phyloP scores from a whole-genome alignment of 2,113 vertebrate genomes.

The Probosciger aterrimus region DNA sequence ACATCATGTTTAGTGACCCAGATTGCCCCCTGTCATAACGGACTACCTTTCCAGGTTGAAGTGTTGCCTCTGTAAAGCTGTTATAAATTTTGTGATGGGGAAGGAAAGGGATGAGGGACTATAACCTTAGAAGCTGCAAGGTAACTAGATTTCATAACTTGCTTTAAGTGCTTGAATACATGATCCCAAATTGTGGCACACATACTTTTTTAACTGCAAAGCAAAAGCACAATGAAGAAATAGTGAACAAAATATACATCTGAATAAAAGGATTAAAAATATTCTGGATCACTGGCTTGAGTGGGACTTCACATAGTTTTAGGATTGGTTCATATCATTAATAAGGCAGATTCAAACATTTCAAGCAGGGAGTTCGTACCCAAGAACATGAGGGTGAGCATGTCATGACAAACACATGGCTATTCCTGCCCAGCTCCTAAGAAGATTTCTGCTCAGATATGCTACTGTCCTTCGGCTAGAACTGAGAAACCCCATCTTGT shows the following conservation, averaged over 20 bases:
- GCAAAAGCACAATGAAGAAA: neutral
- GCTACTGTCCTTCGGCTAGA: neutral
- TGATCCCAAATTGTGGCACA: neutral
- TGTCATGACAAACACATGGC: neutral
- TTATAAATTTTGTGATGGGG: neutral
- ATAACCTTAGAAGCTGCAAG: neutral
- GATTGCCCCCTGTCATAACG: neutral
- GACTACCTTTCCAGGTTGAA: neutral
- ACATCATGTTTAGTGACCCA: neutral
- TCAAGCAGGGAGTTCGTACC: neutral
- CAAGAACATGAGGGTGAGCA: neutral
- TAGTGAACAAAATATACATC: neutral
- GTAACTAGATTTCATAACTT: neutral
- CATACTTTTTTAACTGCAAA: neutral
- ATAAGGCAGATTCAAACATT: neutral
- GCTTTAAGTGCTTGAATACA: neutral
- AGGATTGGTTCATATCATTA: neutral
- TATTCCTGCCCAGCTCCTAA: neutral
- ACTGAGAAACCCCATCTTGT: neutral
- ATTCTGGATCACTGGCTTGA: neutral
- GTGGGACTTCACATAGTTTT: neutral
- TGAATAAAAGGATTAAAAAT: neutral
- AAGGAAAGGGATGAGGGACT: neutral
- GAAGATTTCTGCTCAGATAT: neutral
- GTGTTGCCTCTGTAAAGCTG: neutral